Percentiles rank a stretch among this genome's conserved stretches.
Evolutionary conservation across 2,888 invertebrate species (phyloP).

Genomic region (Harpalus rufipes): DNA sequence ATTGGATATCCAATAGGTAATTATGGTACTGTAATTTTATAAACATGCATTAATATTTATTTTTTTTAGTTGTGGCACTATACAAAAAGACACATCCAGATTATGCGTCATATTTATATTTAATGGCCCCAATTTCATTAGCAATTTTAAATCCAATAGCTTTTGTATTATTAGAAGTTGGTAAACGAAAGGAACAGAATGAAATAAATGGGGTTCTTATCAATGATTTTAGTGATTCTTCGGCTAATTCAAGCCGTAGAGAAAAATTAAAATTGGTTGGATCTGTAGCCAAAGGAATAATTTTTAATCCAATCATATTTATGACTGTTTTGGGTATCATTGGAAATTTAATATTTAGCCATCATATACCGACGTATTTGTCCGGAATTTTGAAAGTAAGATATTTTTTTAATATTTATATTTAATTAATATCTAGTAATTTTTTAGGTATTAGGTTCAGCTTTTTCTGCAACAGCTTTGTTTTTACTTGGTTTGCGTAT

Average conservation of each 20-base stretch:
- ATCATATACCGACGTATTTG: conserved; percentile 87
- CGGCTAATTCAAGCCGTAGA: conserved; percentile 22
- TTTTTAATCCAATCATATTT: conserved; percentile 92
- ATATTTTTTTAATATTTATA: conserved; percentile 68
- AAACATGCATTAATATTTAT: conserved; percentile 10
- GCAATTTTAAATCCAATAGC: conserved; percentile 95
- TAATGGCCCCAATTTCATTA: conserved; percentile 96
- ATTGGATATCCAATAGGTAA: conserved; percentile 96
- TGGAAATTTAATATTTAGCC: conserved; percentile 90
- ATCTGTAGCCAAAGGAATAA: conserved; percentile 83
- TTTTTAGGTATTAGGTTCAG: conserved; percentile 86
- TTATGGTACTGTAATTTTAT: conserved; percentile 70
- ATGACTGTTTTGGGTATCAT: conserved; percentile 95
- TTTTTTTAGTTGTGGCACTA: conserved; percentile 86
- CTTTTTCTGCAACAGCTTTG: conserved; percentile 94
- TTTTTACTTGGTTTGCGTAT: conserved; percentile 94
- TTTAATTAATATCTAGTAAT: conserved; percentile 66
- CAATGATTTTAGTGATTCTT: conserved; percentile 42
- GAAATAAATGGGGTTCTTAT: conserved; percentile 69
- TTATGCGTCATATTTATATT: conserved; percentile 92
- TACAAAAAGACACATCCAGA: conserved; percentile 93
- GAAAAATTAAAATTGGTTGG: conserved; percentile 72
- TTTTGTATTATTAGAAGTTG: conserved; percentile 92
- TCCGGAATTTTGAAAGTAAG: conserved; percentile 87
- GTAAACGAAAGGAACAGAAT: conserved; percentile 79